phyloP scores from a whole-genome alignment of 2,113 vertebrate species.

The Tretioscincus oriximinensis region DNA sequence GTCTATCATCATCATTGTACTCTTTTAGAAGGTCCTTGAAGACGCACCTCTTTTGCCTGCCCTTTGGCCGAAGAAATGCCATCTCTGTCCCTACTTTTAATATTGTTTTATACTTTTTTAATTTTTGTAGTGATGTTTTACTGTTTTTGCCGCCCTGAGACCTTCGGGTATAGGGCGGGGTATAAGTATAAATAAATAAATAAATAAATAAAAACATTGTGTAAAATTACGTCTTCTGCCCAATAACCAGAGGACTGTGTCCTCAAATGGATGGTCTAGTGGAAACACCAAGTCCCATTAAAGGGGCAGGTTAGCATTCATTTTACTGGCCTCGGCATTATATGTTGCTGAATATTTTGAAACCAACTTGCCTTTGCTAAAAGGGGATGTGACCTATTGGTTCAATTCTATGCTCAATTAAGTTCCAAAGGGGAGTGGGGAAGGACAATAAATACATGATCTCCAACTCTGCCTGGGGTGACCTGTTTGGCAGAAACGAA shows the following conservation, averaged over 20 bases:
- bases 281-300: slow-evolving; percentile 2
- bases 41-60: too few species aligned
- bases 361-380: slow-evolving; percentile 57
- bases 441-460: neutral
- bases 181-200: too few species aligned
- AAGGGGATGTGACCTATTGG: slow-evolving; percentile 45
- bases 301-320: neutral
- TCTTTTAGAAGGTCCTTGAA: too few species aligned
- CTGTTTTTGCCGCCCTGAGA: too few species aligned
- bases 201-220: slow-evolving; percentile 14
- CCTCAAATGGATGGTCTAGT: neutral
- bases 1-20: too few species aligned
- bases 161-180: too few species aligned
- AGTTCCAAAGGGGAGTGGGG: slow-evolving; percentile 46
- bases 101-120: too few species aligned
- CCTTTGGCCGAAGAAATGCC: too few species aligned
- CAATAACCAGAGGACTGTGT: slow-evolving; percentile 35
- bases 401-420: slow-evolving; percentile 62
- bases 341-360: slow-evolving; percentile 46
- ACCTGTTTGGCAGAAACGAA: slow-evolving; percentile 35
- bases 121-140: too few species aligned
- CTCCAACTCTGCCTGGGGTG: slow-evolving; percentile 15
- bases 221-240: slow-evolving; percentile 50
- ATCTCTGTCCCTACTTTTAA: too few species aligned
- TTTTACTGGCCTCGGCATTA: slow-evolving; percentile 50